Evolutionary conservation across 2,113 vertebrate genomes (phyloP), one percentile per base, ranked within the genome.

Genomic region (Megaceryle maxima): DNA sequence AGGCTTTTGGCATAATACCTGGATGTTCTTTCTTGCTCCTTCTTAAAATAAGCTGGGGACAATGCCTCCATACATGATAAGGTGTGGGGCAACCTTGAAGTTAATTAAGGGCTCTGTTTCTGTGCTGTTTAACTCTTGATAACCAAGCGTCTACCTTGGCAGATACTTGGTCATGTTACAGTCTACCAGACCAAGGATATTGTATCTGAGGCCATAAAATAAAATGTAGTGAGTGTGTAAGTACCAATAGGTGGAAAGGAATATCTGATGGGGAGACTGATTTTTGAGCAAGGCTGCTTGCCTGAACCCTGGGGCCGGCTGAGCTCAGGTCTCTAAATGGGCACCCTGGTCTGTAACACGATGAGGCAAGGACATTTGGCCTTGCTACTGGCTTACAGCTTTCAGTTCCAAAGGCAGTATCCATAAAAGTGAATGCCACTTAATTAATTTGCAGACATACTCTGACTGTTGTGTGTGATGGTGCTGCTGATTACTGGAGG

Each of bases 1-100:
- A 96, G 87, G 73, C 92, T 94, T 97, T 96, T 87, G 29, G 13
- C 44, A 48, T 92, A 92, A 83, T 95, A 92, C 82, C 90, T 92
- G 79, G 80, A 83, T 96, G 55, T 89, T 92, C 93, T 95, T 97
- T 82, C 63, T 82, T 91, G 57, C 59, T 94, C 57, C 82, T 60
- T 83, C 85, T 94, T 95, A 95, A 73, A 94, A 95, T 87, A 94
- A 82, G 94, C 91, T 92, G 67, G 55, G 57, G 78, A 91, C 64
- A 77, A 86, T 91, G 60, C 83, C 88, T 96, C 59, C 63, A 59
- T 83, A 90, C 72, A 96, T 78, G 79, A 75, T 88, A 86, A 90
- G 60, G 76, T 82, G 20, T 60, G 43, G 46, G 78, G 46, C 64
- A 95, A 79, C 86, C 83, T 93, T 89, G 67, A 79, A 91, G 83